Evolutionary conservation across 2,797 vertebrate species (phyloP), one percentile per base, ranked within the genome.

Genomic region (Pyrrhura leucotis): DNA sequence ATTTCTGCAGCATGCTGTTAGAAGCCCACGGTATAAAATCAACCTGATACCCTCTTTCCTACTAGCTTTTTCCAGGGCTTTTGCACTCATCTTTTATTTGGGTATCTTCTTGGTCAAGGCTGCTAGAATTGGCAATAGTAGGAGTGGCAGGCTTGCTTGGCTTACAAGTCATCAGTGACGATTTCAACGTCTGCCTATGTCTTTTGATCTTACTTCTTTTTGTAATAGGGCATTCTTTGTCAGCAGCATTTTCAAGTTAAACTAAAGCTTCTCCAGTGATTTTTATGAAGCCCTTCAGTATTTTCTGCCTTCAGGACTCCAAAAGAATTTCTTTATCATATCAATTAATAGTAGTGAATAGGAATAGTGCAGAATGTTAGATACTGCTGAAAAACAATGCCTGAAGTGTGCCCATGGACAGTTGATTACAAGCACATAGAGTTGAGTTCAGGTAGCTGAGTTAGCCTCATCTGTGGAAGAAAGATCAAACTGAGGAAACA

Each of bases 1-100:
- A 35, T 94, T 92, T 97, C 68, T 83, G 56, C 76, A 93, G 62
- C 71, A 21, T 21, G 20, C 16, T 85, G 26, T 91, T 91, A 78
- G 76, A 76, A 35, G 25, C 29, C 0, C 42, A 12, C 28, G 44
- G 44, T 65, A 22, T 85, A 50, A 85, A 74, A 88, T 74, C 82
- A 75, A 25, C 67, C 21, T 23, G 56, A 79, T 59, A 16, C 35
- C 44, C 17, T 31, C 12, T 78, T 89, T 74, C 68, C 50, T 83
- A 37, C 28, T 53, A 69, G 37, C n/a, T 31, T 88, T 61, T 88
- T 94, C 65, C 48, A 74, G 65, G 56, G 58, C 19, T 85, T 91
- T 78, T 59, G 48, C 14, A 50, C 15, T 72, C 28, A 47, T n/a
- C 3, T 26, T 81, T 90, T 87, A 54, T 89, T 83, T 93, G 26